These are phyloP conservation scores for Microdon myrmicae DNA, from an alignment of 2,888 invertebrate species.

Conservation along the genomic window DNA sequence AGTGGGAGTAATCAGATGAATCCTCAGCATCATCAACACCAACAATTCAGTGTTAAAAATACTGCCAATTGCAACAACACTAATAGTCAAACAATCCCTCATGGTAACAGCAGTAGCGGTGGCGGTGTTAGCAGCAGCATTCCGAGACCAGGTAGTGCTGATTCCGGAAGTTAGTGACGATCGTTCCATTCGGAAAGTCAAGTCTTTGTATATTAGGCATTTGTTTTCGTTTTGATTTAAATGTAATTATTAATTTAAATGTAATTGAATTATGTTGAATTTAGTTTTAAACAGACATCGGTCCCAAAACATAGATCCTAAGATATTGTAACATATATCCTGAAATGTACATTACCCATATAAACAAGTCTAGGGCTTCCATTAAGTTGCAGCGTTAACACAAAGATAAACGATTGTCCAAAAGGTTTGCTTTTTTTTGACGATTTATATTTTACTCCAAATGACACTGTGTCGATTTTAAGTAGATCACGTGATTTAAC, in stretches of 20 bases:
- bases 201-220: conserved; percentile 16
- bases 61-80: conserved; percentile 46
- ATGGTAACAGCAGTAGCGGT: conserved; percentile 16
- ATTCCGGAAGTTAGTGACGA: conserved; percentile 53
- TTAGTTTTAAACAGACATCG: conserved; percentile 22
- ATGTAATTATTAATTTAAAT: conserved; percentile 13
- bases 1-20: conserved; percentile 43
- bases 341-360: conserved; percentile 20
- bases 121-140: conserved; percentile 47
- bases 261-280: conserved; percentile 12
- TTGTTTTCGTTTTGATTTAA: conserved; percentile 3
- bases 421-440: too few species aligned
- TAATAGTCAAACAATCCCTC: conserved; percentile 35
- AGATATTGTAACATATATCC: conserved; percentile 14
- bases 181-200: conserved; percentile 1
- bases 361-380: conserved; percentile 45
- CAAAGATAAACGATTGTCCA: conserved; percentile 15
- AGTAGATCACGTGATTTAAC: too few species aligned
- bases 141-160: conserved; percentile 46
- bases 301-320: conserved; percentile 28
- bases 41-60: conserved; percentile 35
- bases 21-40: conserved; percentile 38
- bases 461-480: too few species aligned
- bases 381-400: conserved; percentile 38
- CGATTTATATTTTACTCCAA: too few species aligned